These are phyloP conservation scores for Myoxocephalus aenaeus DNA, from an alignment of 2,797 vertebrate species.

Conservation along the genomic window DNA sequence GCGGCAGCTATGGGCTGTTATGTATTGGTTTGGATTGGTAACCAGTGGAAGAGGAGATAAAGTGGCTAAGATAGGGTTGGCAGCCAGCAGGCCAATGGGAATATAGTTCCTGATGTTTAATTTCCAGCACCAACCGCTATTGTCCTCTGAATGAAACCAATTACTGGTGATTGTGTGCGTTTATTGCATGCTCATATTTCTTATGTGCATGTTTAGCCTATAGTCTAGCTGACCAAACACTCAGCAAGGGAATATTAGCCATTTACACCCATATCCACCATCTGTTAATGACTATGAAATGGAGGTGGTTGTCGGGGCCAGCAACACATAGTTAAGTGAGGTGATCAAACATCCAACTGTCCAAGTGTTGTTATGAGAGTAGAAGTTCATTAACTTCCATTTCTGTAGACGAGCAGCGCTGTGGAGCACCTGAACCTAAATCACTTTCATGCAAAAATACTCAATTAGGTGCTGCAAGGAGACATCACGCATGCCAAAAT, in stretches of 20 bases:
- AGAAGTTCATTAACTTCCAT: constrained; percentile 34
- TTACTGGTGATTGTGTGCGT: constrained; percentile 53
- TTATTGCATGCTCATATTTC: constrained; percentile 38
- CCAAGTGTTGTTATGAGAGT: constrained; percentile 46
- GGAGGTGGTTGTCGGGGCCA: constrained; percentile 51
- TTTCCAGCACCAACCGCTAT: constrained; percentile 67
- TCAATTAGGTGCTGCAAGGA: constrained; percentile 50
- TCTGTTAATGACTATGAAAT: constrained; percentile 65
- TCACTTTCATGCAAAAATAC: constrained; percentile 59
- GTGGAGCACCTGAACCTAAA: constrained; percentile 43
- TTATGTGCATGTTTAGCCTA: constrained; percentile 32
- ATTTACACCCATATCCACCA: constrained; percentile 41
- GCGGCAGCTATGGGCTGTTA: constrained; percentile 37
- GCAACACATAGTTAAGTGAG: constrained; percentile 50
- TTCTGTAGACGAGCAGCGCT: constrained; percentile 33
- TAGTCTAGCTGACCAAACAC: constrained; percentile 16
- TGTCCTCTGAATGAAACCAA: constrained; percentile 75
- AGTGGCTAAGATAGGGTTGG: constrained; percentile 54
- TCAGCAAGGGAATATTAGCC: constrained; percentile 50
- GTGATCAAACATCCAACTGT: constrained; percentile 67
- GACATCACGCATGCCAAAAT: constrained; percentile 42
- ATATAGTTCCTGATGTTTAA: constrained; percentile 70
- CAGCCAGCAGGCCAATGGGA: constrained; percentile 51
- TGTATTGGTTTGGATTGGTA: constrained; percentile 50
- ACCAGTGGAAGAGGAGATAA: constrained; percentile 55